Evolutionary conservation across 2,113 vertebrate genomes (phyloP).

Genomic region (Chamaetylas fuelleborni): DNA sequence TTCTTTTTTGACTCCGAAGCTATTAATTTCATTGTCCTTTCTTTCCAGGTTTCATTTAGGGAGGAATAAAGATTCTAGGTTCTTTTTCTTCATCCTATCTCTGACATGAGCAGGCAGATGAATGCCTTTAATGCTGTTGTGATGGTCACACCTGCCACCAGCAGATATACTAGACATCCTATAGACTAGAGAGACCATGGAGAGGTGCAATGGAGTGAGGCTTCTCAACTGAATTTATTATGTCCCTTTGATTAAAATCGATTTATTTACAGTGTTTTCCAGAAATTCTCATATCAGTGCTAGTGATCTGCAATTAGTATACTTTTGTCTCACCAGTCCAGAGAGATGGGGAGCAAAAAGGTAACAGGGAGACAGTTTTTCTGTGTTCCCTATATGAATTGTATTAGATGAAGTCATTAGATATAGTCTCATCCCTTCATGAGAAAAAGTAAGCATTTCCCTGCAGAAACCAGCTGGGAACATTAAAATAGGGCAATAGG

Average conservation of each 20-base stretch:
- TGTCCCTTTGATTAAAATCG: neutral
- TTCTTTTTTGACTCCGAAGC: neutral
- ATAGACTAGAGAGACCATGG: neutral
- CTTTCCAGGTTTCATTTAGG: neutral
- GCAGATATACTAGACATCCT: neutral
- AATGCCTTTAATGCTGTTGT: neutral
- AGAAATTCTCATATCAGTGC: neutral
- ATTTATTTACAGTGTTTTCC: neutral
- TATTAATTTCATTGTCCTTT: neutral
- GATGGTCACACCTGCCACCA: neutral
- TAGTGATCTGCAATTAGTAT: neutral
- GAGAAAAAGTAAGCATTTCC: neutral
- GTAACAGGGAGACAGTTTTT: neutral
- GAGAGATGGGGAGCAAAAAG: neutral
- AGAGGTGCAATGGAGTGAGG: neutral
- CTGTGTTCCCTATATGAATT: neutral
- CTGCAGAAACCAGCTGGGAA: neutral
- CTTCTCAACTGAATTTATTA: neutral
- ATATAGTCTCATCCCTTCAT: neutral
- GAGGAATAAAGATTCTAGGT: neutral
- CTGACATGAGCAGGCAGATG: neutral
- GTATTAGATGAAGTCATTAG: neutral
- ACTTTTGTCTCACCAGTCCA: neutral
- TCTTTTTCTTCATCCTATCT: neutral
- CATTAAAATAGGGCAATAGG: neutral